These are phyloP conservation scores for Ectemnius lituratus DNA, from an alignment of 2,888 invertebrate species.

Conservation along the genomic window DNA sequence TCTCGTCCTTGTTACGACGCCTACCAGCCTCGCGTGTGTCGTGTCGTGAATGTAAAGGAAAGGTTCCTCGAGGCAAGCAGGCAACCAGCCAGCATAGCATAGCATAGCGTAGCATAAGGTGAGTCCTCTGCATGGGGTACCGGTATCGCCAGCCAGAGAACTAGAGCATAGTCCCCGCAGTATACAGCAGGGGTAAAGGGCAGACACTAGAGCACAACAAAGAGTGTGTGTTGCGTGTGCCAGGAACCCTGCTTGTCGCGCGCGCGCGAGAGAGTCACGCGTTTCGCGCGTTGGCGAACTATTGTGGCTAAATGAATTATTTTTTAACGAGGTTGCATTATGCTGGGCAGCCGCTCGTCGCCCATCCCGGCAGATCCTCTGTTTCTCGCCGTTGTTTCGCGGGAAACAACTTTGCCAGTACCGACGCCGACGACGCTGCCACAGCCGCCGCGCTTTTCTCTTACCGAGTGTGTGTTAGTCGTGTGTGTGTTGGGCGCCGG, in stretches of 20 bases:
- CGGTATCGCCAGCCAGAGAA: background rate
- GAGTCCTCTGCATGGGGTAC: too few relatives aligned
- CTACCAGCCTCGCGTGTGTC: constrained; percentile 22
- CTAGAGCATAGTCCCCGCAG: background rate
- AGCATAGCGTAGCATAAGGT: too few relatives aligned
- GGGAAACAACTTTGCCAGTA: constrained; percentile 52
- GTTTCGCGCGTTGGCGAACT: constrained; percentile 50
- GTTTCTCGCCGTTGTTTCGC: constrained; percentile 61
- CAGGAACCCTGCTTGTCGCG: background rate
- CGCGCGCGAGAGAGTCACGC: constrained; percentile 47
- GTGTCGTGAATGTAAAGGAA: constrained; percentile 24
- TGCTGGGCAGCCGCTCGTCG: constrained; percentile 36
- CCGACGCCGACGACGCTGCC: background rate
- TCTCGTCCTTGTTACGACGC: constrained; percentile 36
- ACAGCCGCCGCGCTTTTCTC: background rate
- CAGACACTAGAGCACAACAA: too few relatives aligned
- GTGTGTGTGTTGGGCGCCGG: background rate
- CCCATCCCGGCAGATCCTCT: constrained; percentile 50
- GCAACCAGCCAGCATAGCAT: background rate
- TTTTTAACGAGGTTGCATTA: constrained; percentile 73
- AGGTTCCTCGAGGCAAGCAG: constrained; percentile 19
- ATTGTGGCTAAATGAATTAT: constrained; percentile 70
- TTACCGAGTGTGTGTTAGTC: constrained; percentile 12
- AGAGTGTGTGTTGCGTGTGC: background rate
- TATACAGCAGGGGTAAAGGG: background rate